phyloP scores from a whole-genome alignment of 2,113 vertebrate genomes.

The Amia ocellicauda region DNA sequence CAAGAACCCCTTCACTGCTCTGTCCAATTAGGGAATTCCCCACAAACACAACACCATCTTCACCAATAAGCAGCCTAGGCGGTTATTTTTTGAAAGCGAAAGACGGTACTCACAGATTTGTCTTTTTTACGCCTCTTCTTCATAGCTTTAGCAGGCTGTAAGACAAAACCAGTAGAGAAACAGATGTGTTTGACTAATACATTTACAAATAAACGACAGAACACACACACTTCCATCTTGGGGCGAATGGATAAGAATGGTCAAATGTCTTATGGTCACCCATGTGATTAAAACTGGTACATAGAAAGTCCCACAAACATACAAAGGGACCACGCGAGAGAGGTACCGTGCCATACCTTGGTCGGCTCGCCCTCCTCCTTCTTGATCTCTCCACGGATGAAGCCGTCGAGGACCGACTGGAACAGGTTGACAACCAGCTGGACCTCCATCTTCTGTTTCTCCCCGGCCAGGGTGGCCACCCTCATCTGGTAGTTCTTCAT shows the following conservation, averaged over 20 bases:
- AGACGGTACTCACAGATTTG: constrained; percentile 73
- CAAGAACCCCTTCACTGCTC: too few species aligned
- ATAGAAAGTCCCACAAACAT: too few species aligned
- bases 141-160: constrained; percentile 77
- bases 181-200: too few species aligned
- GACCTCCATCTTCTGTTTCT: constrained; percentile 79
- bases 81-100: background rate
- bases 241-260: too few species aligned
- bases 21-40: too few species aligned
- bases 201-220: too few species aligned
- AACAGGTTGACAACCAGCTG: constrained; percentile 94
- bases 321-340: too few species aligned
- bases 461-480: constrained; percentile 77
- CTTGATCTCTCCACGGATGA: constrained; percentile 85
- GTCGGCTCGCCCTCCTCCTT: constrained; percentile 78
- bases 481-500: constrained; percentile 89
- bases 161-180: constrained; percentile 18
- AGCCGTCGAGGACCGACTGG: constrained; percentile 92
- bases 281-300: too few species aligned
- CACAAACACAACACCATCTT: too few species aligned
- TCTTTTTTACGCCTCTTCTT: constrained; percentile 94
- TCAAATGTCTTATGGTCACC: too few species aligned
- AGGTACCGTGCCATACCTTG: constrained; percentile 79
- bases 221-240: too few species aligned
- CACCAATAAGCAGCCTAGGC: too few species aligned